Evolutionary conservation across 1,140 invertebrate genomes (phyloP).

Genomic region (Diprion similis): DNA sequence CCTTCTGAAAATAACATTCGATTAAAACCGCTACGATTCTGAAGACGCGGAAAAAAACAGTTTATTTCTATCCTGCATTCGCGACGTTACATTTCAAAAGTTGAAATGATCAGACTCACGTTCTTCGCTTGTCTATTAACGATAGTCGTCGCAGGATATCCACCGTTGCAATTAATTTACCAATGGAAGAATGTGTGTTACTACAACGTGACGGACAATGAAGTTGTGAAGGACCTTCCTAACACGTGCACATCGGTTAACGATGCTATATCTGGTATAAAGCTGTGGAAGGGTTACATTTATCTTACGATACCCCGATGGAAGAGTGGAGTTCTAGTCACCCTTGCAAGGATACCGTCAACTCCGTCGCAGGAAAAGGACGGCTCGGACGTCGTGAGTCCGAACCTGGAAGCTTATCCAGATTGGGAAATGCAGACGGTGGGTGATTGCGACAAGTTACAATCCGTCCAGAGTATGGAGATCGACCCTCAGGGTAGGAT

Average conservation of each 20-base stretch:
- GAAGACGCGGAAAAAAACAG: too few species aligned
- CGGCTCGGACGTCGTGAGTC: conserved; percentile 62
- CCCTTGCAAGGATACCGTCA: conserved; percentile 61
- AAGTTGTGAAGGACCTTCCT: background rate
- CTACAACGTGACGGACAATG: conserved; percentile 69
- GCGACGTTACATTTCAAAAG: too few species aligned
- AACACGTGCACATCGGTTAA: conserved; percentile 50
- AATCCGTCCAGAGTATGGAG: conserved; percentile 75
- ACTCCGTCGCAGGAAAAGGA: conserved; percentile 27
- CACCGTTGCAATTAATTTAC: conserved; percentile 57
- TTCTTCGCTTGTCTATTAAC: background rate
- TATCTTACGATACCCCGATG: conserved; percentile 56
- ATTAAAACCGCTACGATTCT: too few species aligned
- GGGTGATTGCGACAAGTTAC: conserved; percentile 68
- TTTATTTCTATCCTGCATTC: too few species aligned
- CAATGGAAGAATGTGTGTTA: too few species aligned
- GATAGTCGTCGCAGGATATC: conserved; percentile 48
- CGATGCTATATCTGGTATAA: conserved; percentile 52
- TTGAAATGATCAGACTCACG: background rate
- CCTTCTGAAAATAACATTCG: too few species aligned
- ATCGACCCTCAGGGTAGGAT: conserved; percentile 72
- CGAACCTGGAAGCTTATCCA: conserved; percentile 70
- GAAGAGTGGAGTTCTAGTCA: conserved; percentile 55
- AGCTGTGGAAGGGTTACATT: conserved; percentile 50
- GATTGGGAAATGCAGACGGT: conserved; percentile 71